A percentile compares a stretch with the other conserved stretches of the same genome.
phyloP scores from a whole-genome alignment of 2,113 vertebrate species.

The Podiceps cristatus region DNA sequence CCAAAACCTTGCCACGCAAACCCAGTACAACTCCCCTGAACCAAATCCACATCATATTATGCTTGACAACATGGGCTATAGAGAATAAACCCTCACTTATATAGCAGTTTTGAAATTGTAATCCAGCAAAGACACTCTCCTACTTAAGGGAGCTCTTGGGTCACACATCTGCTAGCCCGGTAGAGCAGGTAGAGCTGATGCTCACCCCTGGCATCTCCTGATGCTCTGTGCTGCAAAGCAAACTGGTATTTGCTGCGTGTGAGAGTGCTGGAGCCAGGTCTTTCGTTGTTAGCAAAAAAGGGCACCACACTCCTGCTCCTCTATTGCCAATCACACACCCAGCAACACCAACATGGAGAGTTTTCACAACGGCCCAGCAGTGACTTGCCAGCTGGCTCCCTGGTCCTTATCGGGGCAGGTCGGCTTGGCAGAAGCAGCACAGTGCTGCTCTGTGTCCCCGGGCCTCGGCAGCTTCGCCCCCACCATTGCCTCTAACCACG shows the following conservation, averaged over 20 bases:
- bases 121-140: not conserved
- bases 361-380: not conserved
- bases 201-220: not conserved
- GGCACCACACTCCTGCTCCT: not conserved
- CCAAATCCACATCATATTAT: not conserved
- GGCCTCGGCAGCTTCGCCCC: not conserved
- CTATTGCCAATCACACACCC: not conserved
- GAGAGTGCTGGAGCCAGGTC: not conserved
- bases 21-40: not conserved
- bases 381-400: not conserved
- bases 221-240: not conserved
- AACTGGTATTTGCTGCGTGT: not conserved
- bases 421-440: not conserved
- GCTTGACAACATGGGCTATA: not conserved
- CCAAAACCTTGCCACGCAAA: too few relatives aligned
- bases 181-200: not conserved
- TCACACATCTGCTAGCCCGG: not conserved
- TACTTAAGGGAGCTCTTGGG: not conserved
- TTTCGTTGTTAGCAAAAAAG: not conserved
- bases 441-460: not conserved
- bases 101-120: not conserved
- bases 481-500: fast-evolving
- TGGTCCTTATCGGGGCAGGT: not conserved
- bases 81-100: not conserved
- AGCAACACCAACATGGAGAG: not conserved